Base-by-base conservation (phyloP, 2,888 invertebrate species). In the Daptonema setosum region DNA sequence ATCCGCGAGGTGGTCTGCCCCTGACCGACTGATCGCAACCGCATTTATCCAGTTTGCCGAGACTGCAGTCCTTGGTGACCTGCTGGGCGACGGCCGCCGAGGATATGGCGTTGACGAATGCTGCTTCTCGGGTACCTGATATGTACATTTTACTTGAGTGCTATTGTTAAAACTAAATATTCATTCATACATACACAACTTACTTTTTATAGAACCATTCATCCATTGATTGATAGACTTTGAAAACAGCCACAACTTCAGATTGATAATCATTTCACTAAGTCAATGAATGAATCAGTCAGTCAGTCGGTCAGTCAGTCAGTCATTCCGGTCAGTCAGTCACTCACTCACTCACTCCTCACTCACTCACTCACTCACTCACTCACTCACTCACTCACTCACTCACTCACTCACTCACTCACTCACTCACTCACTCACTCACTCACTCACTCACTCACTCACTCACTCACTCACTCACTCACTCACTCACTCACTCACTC, bases 1-100 rank as follows among this genome's bases (percentile, higher is more conserved):
- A 45, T n/a, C 45, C 45, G 3, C 45, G 14, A n/a, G 45, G 45
- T n/a, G 45, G 22, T 5, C 45, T 17, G 3, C 45, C 45, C n/a
- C 45, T 45, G 45, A 45, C 45, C 45, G 45, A 45, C n/a, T 67
- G 59, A 63, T 75, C 75, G 62, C 75, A 76, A 11, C 75, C 74
- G 60, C 75, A 76, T 54, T 70, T 68, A 22, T 71, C 70, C 60
- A 74, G 66, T 28, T 68, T 62, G 3, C 75, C 75, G 26, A 66
- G 64, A 26, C 73, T 72, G 64, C 75, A 75, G 55, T 74, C 70
- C 17, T 71, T 66, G 0, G 75, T 75, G 52, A 75, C 70, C 52
- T 72, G 68, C 62, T 73, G 71, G n/a, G 72, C 73, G 56, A 72
- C 69, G 0, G 70, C 71, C 5, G 71, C 71, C 5, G 71, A 63